phyloP scores from a whole-genome alignment of 2,113 vertebrate genomes.

The Phrynosoma blainvillii region DNA sequence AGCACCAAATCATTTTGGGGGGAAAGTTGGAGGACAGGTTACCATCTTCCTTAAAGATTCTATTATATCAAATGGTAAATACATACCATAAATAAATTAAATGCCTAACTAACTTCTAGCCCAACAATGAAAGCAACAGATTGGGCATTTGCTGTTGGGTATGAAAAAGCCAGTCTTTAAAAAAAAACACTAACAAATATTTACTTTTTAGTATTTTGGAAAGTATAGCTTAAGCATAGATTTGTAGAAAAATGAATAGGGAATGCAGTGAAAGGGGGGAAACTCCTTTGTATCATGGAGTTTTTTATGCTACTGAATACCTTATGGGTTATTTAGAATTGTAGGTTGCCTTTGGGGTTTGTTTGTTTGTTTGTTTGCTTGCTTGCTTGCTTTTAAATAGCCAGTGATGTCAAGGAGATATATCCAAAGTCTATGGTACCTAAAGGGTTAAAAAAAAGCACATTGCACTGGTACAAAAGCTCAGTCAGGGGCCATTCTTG shows the following conservation, averaged over 20 bases:
- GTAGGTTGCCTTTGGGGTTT: not conserved
- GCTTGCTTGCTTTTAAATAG: slow-evolving; percentile 28
- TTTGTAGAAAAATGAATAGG: not conserved
- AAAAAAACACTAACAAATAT: not conserved
- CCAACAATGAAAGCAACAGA: slow-evolving; percentile 48
- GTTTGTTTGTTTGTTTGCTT: not conserved
- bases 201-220: not conserved
- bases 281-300: not conserved
- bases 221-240: not conserved
- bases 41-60: not conserved
- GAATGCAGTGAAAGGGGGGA: not conserved
- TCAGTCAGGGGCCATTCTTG: slow-evolving; percentile 83
- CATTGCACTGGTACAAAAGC: slow-evolving; percentile 64
- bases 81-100: not conserved
- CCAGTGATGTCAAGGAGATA: not conserved
- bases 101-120: slow-evolving; percentile 8
- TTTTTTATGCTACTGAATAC: not conserved
- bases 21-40: not conserved
- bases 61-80: not conserved
- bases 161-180: not conserved
- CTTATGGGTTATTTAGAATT: not conserved
- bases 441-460: slow-evolving; percentile 76
- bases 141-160: not conserved
- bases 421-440: slow-evolving; percentile 72
- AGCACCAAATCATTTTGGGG: not conserved